These are phyloP conservation scores for Hyles euphorbiae DNA, from an alignment of 1,140 invertebrate species.

Conservation along the genomic window DNA sequence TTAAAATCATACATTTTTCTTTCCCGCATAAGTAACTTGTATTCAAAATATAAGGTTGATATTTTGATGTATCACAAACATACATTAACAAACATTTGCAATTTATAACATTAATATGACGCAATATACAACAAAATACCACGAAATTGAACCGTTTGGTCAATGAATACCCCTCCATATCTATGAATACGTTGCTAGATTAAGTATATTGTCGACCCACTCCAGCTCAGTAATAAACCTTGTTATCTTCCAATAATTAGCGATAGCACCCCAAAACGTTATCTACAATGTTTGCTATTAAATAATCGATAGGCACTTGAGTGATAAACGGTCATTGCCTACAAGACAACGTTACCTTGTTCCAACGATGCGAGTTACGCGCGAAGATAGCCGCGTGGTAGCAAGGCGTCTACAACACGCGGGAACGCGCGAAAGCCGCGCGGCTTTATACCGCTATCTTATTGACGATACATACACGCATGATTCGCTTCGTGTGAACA, in stretches of 20 bases:
- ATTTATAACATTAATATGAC: no score
- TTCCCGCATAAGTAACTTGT: no score
- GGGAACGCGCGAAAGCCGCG: background rate
- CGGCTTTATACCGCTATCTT: background rate
- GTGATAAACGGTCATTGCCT: slow-evolving; percentile 67
- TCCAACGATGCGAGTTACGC: background rate
- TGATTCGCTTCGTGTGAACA: no score
- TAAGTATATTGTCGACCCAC: slow-evolving; percentile 55
- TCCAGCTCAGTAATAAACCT: slow-evolving; percentile 53
- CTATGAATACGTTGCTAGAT: slow-evolving; percentile 27
- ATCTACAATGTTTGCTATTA: slow-evolving; percentile 70
- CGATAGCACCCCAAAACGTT: slow-evolving; percentile 67
- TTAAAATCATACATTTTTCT: no score
- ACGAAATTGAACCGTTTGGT: no score
- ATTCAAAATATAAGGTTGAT: no score
- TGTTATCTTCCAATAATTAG: slow-evolving; percentile 70
- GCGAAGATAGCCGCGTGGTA: background rate
- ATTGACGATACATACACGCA: no score
- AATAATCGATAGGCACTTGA: slow-evolving; percentile 67
- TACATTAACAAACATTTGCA: no score
- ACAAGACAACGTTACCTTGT: slow-evolving; percentile 11
- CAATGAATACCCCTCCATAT: slow-evolving; percentile 4
- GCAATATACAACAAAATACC: no score
- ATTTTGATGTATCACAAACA: no score
- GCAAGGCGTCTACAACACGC: no score